Base-by-base conservation (phyloP, 2,797 vertebrate species). In the Eurystomus glaucurus region DNA sequence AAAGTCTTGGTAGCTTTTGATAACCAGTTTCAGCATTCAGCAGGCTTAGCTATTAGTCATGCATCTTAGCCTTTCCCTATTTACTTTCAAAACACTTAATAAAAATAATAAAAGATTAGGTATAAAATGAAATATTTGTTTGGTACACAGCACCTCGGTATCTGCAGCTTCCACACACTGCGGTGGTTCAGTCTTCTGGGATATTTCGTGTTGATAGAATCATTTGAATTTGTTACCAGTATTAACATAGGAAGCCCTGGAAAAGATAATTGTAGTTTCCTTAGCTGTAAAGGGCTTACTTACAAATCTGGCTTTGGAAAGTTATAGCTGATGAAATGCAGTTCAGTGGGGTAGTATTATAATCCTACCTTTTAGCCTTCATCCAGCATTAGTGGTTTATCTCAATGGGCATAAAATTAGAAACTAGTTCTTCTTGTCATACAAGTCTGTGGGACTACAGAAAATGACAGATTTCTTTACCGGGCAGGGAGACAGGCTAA, bases 1-100 rank as follows among this genome's bases (percentile, higher is more conserved):
- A 98, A 99, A 99, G 99, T 99, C 98, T 99, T 99, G 98, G 98
- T 98, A 98, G 98, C 98, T 98, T 99, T 99, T 98, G 99, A 99
- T 99, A 99, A 99, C 99, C 98, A 98, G 98, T 98, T 98, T 99
- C 99, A 98, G 98, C 98, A 99, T 99, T 99, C 99, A 99, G 99
- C 99, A 99, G 99, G 99, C 99, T 99, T 99, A 99, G 99, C 99
- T 99, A 99, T 99, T 99, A 99, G 99, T 99, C 99, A 99, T 99
- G 98, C 99, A 99, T 99, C 98, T 99, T 98, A 98, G 98, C 98
- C 98, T 99, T 98, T 98, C 97, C 98, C 98, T 99, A 99, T 99
- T 99, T 99, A 99, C 98, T 99, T 98, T 99, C 98, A 99, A 98
- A 98, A 98, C 98, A 98, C 98, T 98, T 98, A 98, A 99, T 99